Evolutionary conservation across 2,113 vertebrate species (phyloP).

Genomic region (Carlito syrichta): DNA sequence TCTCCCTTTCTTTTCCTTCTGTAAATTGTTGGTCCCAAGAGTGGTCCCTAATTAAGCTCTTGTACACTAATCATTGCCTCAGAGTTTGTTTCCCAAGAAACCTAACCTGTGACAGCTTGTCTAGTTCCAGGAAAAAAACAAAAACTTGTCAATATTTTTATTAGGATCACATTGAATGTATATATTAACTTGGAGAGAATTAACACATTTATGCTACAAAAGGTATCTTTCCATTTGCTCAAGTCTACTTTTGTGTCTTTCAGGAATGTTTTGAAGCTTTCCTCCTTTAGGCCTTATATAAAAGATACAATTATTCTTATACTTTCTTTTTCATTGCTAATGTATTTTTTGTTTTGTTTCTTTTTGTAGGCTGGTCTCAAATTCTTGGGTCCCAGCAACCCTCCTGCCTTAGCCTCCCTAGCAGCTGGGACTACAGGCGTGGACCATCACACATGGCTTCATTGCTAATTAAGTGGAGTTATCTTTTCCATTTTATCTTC

Average conservation of each 20-base stretch:
- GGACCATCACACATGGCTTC: no score
- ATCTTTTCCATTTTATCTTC: not conserved
- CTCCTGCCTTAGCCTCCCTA: no score
- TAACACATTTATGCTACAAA: not conserved
- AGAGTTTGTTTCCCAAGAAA: not conserved
- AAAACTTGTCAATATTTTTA: not conserved
- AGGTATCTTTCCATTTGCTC: not conserved
- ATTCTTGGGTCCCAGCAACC: no score
- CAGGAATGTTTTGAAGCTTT: not conserved
- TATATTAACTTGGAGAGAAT: not conserved
- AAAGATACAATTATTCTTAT: not conserved
- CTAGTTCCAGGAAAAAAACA: not conserved
- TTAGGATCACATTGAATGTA: not conserved
- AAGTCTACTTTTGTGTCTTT: not conserved
- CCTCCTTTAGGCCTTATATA: not conserved
- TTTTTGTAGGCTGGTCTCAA: no score
- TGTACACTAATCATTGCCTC: not conserved
- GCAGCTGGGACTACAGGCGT: no score
- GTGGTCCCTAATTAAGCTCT: not conserved
- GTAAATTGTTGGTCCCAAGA: not conserved
- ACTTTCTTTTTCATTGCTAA: not conserved
- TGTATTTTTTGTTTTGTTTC: not conserved
- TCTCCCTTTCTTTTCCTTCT: not conserved
- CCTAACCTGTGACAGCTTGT: not conserved
- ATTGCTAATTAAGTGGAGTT: not conserved